Evolutionary conservation across 2,797 vertebrate genomes (phyloP).

Genomic region (Gymnothorax javanicus): DNA sequence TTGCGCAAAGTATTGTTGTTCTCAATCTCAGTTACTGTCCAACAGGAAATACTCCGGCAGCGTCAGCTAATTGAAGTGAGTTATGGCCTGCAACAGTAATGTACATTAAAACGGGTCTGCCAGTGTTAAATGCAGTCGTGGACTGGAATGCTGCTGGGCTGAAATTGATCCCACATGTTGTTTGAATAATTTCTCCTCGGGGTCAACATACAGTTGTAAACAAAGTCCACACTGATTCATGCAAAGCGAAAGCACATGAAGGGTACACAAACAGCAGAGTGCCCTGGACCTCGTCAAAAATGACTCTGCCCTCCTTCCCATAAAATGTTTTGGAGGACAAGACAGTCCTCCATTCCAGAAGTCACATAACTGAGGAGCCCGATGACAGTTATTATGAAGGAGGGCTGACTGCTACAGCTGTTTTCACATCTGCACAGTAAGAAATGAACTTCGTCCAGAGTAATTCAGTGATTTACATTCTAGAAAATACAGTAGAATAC

Average conservation of each 20-base stretch:
- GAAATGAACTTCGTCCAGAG: not conserved
- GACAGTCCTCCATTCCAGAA: not conserved
- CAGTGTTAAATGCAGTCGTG: conserved; percentile 41
- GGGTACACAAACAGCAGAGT: not conserved
- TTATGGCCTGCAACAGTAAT: conserved; percentile 45
- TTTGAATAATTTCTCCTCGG: conserved; percentile 63
- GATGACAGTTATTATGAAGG: not conserved
- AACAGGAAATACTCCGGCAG: conserved; percentile 51
- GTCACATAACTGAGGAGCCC: not conserved
- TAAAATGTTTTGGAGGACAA: not conserved
- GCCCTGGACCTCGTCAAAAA: not conserved
- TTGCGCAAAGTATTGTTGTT: conserved; percentile 54
- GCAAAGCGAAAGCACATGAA: conserved; percentile 42
- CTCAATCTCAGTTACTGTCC: conserved; percentile 43
- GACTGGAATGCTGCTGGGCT: conserved; percentile 56
- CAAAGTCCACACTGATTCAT: conserved; percentile 55
- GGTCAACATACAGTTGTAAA: conserved; percentile 63
- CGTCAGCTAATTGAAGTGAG: conserved; percentile 52
- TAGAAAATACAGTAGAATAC: not conserved
- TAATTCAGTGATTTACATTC: not conserved
- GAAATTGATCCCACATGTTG: conserved; percentile 73
- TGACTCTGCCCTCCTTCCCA: not conserved
- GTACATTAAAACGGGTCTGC: conserved; percentile 30
- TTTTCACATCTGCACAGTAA: not conserved
- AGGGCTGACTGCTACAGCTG: not conserved